Base-by-base conservation (phyloP, 2,888 invertebrate genomes). In the Mythimna albipuncta region DNA sequence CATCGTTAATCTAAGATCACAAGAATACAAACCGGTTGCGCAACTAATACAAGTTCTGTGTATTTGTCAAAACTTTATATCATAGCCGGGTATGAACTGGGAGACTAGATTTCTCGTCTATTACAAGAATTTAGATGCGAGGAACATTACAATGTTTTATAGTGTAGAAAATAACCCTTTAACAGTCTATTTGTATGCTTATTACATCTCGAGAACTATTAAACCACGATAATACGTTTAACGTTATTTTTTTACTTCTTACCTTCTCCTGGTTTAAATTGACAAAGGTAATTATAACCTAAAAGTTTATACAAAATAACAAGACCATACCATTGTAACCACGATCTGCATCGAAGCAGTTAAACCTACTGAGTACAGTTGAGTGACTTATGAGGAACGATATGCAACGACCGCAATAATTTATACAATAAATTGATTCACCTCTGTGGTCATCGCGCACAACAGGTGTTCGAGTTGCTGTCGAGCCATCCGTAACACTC, bases 21-120 rank as follows among this genome's bases (percentile, higher is more conserved):
- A 64, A 77, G 52, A 72, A 65, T 38, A 70, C 32, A 75, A 85
- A 84, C 86, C 69, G 72, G 84, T 85, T 78, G 54, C 63, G 65
- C 79, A 79, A 76, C 72, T 69, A 55, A 71, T 52, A 69, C 69
- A 75, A 21, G 69, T 63, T 69, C 59, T 55, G 52, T 65, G 59
- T 58, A 67, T 68, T 65, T 76, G 58, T 52, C 47, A 67, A 72
- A 81, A 82, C 6, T 52, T 62, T 80, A 55, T 35, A 63, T 32
- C 10, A 64, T 41, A 21, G 50, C 13, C 16, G 6, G 54, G 57
- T 47, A 68, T 54, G 38, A 41, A 19, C 11, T 64, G 9, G 32
- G 4, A 38, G 47, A 50, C 47, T 21, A 55, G 21, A 54, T 58
- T 61, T 61, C 50, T 47, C 16, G 16, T 68, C 9, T 57, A 9